phyloP scores from a whole-genome alignment of 2,113 vertebrate species.

The Cavia porcellus region DNA sequence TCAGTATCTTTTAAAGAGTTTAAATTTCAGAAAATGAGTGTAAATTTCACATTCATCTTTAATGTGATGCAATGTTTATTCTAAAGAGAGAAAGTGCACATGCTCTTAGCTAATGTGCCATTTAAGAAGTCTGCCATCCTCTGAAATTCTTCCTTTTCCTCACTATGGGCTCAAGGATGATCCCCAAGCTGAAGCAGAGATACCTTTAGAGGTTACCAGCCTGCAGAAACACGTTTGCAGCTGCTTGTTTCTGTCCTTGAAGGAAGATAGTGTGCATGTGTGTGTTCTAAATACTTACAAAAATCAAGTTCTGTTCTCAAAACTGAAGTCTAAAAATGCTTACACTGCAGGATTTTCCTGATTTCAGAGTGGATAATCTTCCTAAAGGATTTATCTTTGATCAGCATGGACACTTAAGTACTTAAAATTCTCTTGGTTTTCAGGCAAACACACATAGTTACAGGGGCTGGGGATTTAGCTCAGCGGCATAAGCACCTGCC shows the following conservation, averaged over 20 bases:
- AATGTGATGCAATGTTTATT: slow-evolving; percentile 54
- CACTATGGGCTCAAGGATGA: neutral
- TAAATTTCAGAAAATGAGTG: slow-evolving; percentile 62
- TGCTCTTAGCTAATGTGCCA: slow-evolving; percentile 54
- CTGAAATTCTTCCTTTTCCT: slow-evolving; percentile 48
- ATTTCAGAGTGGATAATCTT: slow-evolving; percentile 89
- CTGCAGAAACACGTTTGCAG: slow-evolving; percentile 57
- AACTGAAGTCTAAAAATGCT: slow-evolving; percentile 79
- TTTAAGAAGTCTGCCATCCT: slow-evolving; percentile 58
- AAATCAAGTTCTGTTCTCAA: slow-evolving; percentile 71
- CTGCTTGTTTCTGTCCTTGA: slow-evolving; percentile 45
- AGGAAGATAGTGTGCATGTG: neutral
- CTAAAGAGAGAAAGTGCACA: slow-evolving; percentile 59
- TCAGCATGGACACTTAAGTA: slow-evolving; percentile 80
- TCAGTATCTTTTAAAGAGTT: slow-evolving; percentile 28
- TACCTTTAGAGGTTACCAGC: slow-evolving; percentile 47
- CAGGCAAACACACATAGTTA: slow-evolving; percentile 78
- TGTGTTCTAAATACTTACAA: slow-evolving; percentile 42
- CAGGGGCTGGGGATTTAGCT: too few species aligned
- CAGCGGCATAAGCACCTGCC: too few species aligned
- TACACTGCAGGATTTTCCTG: slow-evolving; percentile 84
- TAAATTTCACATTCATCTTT: slow-evolving; percentile 67
- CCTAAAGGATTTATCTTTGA: slow-evolving; percentile 91
- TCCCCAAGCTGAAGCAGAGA: slow-evolving; percentile 20
- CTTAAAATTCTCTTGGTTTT: slow-evolving; percentile 82